A percentile compares a stretch with the other conserved stretches of the same genome.
phyloP scores from a whole-genome alignment of 2,888 invertebrate genomes.

The Chirona hameri region DNA sequence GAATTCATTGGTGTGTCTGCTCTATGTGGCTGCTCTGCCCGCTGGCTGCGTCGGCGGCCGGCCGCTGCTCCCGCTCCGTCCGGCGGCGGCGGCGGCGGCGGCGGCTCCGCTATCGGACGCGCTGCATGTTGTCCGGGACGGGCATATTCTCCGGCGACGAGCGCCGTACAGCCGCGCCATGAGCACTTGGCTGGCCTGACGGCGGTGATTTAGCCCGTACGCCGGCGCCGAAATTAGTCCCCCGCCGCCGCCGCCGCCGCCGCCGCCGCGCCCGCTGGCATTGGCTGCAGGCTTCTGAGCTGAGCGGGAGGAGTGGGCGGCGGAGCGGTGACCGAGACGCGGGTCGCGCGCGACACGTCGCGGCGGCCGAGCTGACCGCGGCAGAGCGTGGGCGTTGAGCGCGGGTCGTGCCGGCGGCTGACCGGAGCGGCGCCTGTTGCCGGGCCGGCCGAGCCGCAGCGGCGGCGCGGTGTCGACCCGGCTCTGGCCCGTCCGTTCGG shows the following conservation, averaged over 20 bases:
- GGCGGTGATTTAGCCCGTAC: slow-evolving; percentile 3
- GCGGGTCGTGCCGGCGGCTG: not conserved
- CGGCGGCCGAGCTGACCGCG: not conserved
- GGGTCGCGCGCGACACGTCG: not conserved
- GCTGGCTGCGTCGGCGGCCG: too few species aligned
- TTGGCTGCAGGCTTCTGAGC: not conserved
- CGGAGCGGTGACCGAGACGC: not conserved
- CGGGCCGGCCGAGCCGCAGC: not conserved
- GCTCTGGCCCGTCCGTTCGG: not conserved
- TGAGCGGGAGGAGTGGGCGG: not conserved
- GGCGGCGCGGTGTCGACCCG: not conserved
- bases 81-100: too few species aligned
- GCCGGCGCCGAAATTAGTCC: not conserved
- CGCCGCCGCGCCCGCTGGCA: not conserved
- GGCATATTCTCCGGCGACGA: not conserved
- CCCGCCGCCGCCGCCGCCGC: not conserved
- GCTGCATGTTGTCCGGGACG: not conserved
- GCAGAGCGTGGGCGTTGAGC: not conserved
- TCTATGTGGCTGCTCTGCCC: too few species aligned
- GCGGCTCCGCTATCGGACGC: too few species aligned
- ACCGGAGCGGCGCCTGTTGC: not conserved
- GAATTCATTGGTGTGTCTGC: too few species aligned
- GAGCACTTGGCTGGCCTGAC: not conserved
- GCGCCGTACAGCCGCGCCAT: not conserved
- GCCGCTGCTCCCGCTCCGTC: too few species aligned